phyloP scores from a whole-genome alignment of 2,888 invertebrate genomes.

The Sisyra nigra region DNA sequence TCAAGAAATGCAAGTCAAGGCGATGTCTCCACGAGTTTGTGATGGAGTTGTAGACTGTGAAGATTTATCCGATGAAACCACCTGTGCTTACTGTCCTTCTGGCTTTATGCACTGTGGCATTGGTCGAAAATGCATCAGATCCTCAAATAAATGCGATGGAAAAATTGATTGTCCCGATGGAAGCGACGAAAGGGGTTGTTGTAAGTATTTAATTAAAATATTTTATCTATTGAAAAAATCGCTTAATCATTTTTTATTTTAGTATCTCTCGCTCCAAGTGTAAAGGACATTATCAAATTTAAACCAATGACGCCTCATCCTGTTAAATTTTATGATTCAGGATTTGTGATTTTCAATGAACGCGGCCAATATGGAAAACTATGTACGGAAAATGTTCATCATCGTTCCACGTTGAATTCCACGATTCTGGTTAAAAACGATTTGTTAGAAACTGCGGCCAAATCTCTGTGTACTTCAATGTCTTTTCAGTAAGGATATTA shows the following conservation, averaged over 20 bases:
- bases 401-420: conserved; percentile 28
- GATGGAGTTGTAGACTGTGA: conserved; percentile 79
- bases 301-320: conserved; percentile 52
- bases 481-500: conserved; percentile 49
- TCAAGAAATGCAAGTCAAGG: conserved; percentile 53
- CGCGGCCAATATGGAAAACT: conserved; percentile 65
- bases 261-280: conserved; percentile 63
- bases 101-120: conserved; percentile 65
- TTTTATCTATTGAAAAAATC: neutral
- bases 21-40: conserved; percentile 61
- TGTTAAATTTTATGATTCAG: conserved; percentile 51
- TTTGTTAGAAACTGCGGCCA: conserved; percentile 48
- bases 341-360: conserved; percentile 76
- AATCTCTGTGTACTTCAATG: conserved; percentile 60
- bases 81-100: conserved; percentile 61
- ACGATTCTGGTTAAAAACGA: conserved; percentile 21
- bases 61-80: conserved; percentile 64
- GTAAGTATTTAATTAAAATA: conserved; percentile 39
- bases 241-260: conserved; percentile 8
- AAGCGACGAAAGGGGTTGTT: conserved; percentile 70
- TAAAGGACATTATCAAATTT: conserved; percentile 43
- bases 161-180: conserved; percentile 72
- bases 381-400: conserved; percentile 64
- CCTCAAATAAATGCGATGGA: conserved; percentile 62
- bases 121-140: conserved; percentile 56